phyloP scores from a whole-genome alignment of 2,797 vertebrate species.

The Labeo calbasu region DNA sequence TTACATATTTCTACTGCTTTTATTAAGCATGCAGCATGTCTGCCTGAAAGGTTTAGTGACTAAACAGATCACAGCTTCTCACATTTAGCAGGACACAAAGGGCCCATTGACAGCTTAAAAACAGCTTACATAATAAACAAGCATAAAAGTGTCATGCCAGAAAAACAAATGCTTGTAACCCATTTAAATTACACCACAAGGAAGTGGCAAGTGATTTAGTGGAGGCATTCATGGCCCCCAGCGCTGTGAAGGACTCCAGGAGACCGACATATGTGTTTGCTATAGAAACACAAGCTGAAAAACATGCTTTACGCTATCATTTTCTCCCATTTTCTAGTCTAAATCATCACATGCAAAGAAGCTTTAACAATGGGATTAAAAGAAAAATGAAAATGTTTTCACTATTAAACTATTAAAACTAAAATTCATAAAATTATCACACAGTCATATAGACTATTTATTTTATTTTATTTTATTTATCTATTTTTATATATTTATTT shows the following conservation, averaged over 20 bases:
- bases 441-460: background rate
- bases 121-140: conserved; percentile 29
- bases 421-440: background rate
- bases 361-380: background rate
- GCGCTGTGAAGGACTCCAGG: background rate
- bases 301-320: background rate
- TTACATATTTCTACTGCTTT: background rate
- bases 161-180: conserved; percentile 27
- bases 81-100: conserved; percentile 32
- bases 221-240: background rate
- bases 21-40: background rate
- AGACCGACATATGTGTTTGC: background rate
- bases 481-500: too few relatives aligned
- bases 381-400: background rate
- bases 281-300: background rate
- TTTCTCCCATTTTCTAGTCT: conserved; percentile 61
- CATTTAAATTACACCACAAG: conserved; percentile 1
- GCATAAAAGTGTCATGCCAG: conserved; percentile 36
- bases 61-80: conserved; percentile 10
- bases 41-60: conserved; percentile 21
- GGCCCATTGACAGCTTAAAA: background rate
- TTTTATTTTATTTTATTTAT: too few relatives aligned
- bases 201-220: conserved; percentile 19
- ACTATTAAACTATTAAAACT: background rate
- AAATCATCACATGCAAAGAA: background rate